A percentile compares a stretch with the other conserved stretches of the same genome.
Conservation (phyloP, 2,113 vertebrate genomes). For the Cnemophilus loriae region DNA sequence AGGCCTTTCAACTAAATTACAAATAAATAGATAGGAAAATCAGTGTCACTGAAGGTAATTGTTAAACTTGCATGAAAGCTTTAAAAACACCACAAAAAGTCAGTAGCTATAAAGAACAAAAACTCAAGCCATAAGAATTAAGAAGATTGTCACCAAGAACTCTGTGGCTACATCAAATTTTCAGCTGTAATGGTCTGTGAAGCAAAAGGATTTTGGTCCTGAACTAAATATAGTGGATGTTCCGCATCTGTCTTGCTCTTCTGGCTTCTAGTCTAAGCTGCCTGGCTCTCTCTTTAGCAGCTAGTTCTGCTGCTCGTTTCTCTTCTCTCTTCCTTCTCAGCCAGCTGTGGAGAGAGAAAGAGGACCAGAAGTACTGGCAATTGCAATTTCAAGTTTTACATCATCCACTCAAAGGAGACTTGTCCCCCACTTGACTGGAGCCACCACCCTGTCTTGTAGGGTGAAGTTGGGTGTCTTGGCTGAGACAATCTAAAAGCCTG, state of each 20-base stretch:
- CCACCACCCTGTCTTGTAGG: not conserved
- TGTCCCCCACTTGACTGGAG: not conserved
- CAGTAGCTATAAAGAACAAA: not conserved
- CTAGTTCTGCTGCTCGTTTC: slow-evolving; percentile 83
- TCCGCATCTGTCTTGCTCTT: slow-evolving; percentile 78
- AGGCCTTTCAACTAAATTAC: slow-evolving; percentile 35
- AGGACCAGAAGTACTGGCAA: not conserved
- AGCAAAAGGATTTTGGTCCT: slow-evolving; percentile 78
- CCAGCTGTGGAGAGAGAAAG: slow-evolving; percentile 78
- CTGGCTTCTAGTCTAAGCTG: slow-evolving; percentile 85
- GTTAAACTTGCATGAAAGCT: slow-evolving; percentile 19
- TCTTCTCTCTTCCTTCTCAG: slow-evolving; percentile 84
- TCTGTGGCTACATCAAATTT: slow-evolving; percentile 55
- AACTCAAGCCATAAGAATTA: not conserved
- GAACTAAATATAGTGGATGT: slow-evolving; percentile 71
- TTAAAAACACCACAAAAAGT: slow-evolving; percentile 36
- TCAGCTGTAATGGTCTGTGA: slow-evolving; percentile 78
- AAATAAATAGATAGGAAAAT: slow-evolving; percentile 44
- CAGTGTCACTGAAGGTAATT: slow-evolving; percentile 6
- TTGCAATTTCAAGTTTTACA: not conserved
- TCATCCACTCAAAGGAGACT: not conserved
- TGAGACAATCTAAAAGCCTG: not conserved
- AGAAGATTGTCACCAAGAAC: not conserved
- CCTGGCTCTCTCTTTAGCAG: slow-evolving; percentile 78
- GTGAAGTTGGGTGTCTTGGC: not conserved